Conservation (phyloP, 1,140 invertebrate species). For the Chironomus tepperi region DNA sequence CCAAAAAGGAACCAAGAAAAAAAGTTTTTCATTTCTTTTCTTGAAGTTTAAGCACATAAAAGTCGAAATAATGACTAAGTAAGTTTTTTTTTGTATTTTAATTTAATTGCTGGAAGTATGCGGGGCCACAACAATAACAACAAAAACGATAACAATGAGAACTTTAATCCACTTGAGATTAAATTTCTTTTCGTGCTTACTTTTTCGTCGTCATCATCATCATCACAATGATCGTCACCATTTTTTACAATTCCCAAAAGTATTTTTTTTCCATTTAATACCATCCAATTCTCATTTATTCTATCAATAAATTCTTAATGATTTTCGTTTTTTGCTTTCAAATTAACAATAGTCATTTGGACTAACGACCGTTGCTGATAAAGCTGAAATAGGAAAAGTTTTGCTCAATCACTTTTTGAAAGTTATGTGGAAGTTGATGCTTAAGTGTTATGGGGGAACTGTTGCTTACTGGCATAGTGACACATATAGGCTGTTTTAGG, state of each 20-base stretch:
- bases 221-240: neutral
- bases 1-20: too few species aligned
- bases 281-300: neutral
- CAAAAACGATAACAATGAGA: neutral
- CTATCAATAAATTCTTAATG: constrained; percentile 14
- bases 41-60: too few species aligned
- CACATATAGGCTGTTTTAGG: too few species aligned
- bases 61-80: neutral
- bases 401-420: too few species aligned
- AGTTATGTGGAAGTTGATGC: too few species aligned
- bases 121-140: neutral
- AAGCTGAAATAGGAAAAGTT: neutral
- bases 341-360: constrained; percentile 9
- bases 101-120: neutral
- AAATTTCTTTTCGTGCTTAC: neutral
- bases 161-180: neutral
- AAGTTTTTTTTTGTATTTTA: neutral
- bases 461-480: too few species aligned
- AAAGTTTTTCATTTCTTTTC: too few species aligned
- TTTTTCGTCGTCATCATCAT: neutral
- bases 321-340: neutral
- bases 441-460: too few species aligned
- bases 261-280: neutral
- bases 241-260: neutral
- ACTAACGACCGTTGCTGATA: constrained; percentile 11